Evolutionary conservation across 2,113 vertebrate species (phyloP).

Genomic region (Tetrax tetrax): DNA sequence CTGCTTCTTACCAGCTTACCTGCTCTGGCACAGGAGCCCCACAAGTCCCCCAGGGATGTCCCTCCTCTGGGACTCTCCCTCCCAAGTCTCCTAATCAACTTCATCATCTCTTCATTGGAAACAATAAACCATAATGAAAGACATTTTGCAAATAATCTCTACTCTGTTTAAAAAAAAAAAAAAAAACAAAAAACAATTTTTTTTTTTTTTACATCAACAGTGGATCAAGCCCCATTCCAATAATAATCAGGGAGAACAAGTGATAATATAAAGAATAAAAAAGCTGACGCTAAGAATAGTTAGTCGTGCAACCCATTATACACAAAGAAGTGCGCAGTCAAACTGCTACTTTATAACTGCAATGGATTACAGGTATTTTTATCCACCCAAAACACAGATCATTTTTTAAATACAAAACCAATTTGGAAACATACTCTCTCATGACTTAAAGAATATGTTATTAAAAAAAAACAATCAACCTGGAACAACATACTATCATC

Average conservation of each 20-base stretch:
- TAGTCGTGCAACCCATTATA: background rate
- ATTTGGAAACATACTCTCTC: background rate
- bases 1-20: background rate
- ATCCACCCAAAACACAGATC: background rate
- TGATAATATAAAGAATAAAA: background rate
- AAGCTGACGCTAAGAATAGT: background rate
- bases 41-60: background rate
- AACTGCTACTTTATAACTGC: background rate
- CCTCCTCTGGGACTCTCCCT: background rate
- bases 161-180: background rate
- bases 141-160: background rate
- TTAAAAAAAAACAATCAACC: background rate
- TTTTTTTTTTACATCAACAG: background rate
- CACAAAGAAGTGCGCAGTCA: background rate
- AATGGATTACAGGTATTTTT: background rate
- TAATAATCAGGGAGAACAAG: background rate
- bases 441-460: background rate
- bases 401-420: background rate
- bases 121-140: background rate
- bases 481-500: background rate
- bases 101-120: background rate
- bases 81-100: background rate
- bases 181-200: too few relatives aligned
- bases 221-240: background rate
- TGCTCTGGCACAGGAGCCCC: background rate